Evolutionary conservation across 1,140 invertebrate genomes (phyloP).

Genomic region (Cataglyphis hispanica): DNA sequence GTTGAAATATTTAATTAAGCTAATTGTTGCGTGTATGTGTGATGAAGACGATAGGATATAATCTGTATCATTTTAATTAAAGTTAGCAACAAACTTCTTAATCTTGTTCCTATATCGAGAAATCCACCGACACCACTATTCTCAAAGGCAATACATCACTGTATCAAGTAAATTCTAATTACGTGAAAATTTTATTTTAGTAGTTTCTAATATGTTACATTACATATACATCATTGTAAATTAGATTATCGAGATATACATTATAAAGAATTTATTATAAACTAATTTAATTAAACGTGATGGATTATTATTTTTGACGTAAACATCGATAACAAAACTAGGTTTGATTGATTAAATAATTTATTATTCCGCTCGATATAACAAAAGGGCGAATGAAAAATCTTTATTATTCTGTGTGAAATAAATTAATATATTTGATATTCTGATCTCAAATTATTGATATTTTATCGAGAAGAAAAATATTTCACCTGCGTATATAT

Average conservation of each 20-base stretch:
- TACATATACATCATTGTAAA: conserved; percentile 12
- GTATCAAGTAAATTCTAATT: conserved; percentile 11
- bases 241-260: not conserved
- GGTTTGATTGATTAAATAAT: not conserved
- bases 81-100: conserved; percentile 50
- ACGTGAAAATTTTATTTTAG: not conserved
- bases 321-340: not conserved
- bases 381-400: not conserved
- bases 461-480: conserved; percentile 1
- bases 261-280: not conserved
- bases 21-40: not conserved
- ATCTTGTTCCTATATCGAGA: conserved; percentile 2
- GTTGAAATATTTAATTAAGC: conserved; percentile 39
- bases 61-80: conserved; percentile 50
- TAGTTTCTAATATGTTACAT: not conserved
- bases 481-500: conserved; percentile 84
- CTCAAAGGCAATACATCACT: not conserved
- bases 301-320: not conserved
- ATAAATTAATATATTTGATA: conserved; percentile 11
- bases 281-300: not conserved
- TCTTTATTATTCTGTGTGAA: not conserved
- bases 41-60: conserved; percentile 9
- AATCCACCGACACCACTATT: not conserved
- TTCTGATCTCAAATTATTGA: not conserved
- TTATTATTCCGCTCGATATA: not conserved